Percentiles rank a stretch among this genome's conserved stretches.
phyloP scores from a whole-genome alignment of 2,888 invertebrate species.

The Leistus spinibarbis region DNA sequence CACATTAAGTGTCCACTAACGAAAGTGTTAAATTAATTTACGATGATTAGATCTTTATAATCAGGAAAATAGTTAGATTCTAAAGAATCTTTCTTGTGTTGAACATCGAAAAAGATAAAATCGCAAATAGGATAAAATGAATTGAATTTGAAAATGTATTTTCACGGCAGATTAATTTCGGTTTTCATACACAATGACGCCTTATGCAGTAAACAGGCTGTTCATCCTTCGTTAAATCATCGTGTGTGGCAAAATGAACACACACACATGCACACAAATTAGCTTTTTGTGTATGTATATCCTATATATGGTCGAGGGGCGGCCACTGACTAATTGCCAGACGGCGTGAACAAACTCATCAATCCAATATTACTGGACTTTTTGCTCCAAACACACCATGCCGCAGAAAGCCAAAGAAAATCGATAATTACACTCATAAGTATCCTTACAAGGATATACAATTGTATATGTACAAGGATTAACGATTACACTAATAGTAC shows the following conservation, averaged over 20 bases:
- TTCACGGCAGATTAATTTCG: not conserved
- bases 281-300: conserved; percentile 20
- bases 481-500: too few relatives aligned
- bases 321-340: conserved; percentile 30
- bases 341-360: conserved; percentile 34
- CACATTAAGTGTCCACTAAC: too few relatives aligned
- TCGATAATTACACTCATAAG: not conserved
- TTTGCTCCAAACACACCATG: not conserved
- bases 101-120: not conserved
- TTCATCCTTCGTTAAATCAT: not conserved
- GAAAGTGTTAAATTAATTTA: too few relatives aligned
- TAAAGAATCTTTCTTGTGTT: too few relatives aligned
- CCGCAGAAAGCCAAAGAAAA: not conserved
- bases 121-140: not conserved
- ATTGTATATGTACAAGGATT: too few relatives aligned
- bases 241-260: conserved; percentile 7
- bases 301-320: not conserved
- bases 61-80: too few relatives aligned
- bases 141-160: not conserved
- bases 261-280: conserved; percentile 22
- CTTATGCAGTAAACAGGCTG: not conserved
- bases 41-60: too few relatives aligned
- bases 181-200: not conserved
- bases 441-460: not conserved
- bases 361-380: conserved; percentile 20